Conservation (phyloP, 2,888 invertebrate genomes). For the Agrotis ipsilon region DNA sequence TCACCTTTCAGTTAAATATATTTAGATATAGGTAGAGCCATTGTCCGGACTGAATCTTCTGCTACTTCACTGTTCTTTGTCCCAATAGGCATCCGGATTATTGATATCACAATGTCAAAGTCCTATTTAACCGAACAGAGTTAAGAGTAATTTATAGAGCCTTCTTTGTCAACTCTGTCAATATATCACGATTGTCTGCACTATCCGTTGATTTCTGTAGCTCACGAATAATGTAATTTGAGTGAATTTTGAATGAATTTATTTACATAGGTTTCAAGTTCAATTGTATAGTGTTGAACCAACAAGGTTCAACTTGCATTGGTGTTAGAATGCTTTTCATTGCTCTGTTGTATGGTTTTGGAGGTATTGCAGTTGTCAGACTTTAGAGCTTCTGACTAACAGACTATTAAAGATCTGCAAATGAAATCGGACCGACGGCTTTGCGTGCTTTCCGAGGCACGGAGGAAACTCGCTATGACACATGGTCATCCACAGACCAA, state of each 20-base stretch:
- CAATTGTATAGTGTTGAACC: constrained; percentile 9
- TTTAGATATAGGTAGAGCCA: too few relatives aligned
- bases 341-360: not conserved
- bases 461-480: too few relatives aligned
- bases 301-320: not conserved
- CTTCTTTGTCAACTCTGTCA: constrained; percentile 50
- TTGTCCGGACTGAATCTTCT: constrained; percentile 15
- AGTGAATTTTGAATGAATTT: constrained; percentile 11
- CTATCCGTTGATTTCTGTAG: constrained; percentile 33
- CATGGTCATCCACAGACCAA: too few relatives aligned
- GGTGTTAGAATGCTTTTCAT: not conserved
- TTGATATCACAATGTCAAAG: constrained; percentile 51
- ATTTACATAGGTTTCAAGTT: constrained; percentile 6
- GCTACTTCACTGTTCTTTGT: not conserved
- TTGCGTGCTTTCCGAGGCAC: too few relatives aligned
- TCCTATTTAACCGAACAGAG: constrained; percentile 43
- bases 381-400: too few relatives aligned
- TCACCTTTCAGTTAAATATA: too few relatives aligned
- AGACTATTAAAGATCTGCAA: too few relatives aligned
- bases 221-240: constrained; percentile 35
- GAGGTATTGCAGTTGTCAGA: too few relatives aligned
- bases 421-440: too few relatives aligned
- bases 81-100: constrained; percentile 29
- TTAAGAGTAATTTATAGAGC: constrained; percentile 57
- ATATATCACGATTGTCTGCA: constrained; percentile 46